phyloP scores from a whole-genome alignment of 2,113 vertebrate genomes.

The Irena cyanogastra region DNA sequence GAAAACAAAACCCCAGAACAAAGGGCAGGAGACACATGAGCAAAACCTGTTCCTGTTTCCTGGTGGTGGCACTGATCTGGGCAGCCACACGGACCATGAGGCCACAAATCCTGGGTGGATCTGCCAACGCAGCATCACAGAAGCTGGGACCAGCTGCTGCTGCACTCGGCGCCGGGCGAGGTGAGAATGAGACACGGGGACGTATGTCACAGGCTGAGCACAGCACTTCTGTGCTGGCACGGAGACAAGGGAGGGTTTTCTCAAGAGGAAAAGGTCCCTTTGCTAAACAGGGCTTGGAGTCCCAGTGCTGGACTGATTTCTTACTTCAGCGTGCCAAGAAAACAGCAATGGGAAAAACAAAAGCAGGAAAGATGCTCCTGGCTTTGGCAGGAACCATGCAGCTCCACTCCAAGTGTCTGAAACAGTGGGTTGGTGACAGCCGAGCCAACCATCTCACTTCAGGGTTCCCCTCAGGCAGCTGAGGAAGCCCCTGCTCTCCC shows the following conservation, averaged over 20 bases:
- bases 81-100: fast-evolving
- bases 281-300: neutral
- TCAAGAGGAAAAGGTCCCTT: neutral
- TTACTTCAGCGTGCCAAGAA: neutral
- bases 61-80: neutral
- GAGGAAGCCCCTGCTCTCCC: neutral
- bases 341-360: neutral
- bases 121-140: neutral
- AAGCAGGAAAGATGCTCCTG: neutral
- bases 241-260: neutral
- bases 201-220: neutral
- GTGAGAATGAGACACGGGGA: neutral
- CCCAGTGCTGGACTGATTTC: neutral
- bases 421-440: neutral
- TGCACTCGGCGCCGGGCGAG: fast-evolving
- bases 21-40: neutral
- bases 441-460: fast-evolving
- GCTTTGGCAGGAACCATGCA: neutral
- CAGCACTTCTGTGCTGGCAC: neutral
- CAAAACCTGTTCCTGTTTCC: neutral
- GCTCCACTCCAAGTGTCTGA: neutral
- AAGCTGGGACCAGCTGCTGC: neutral
- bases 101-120: fast-evolving
- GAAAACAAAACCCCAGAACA: neutral
- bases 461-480: neutral